Evolutionary conservation across 2,113 vertebrate genomes (phyloP).

Genomic region (Struthidea cinerea): DNA sequence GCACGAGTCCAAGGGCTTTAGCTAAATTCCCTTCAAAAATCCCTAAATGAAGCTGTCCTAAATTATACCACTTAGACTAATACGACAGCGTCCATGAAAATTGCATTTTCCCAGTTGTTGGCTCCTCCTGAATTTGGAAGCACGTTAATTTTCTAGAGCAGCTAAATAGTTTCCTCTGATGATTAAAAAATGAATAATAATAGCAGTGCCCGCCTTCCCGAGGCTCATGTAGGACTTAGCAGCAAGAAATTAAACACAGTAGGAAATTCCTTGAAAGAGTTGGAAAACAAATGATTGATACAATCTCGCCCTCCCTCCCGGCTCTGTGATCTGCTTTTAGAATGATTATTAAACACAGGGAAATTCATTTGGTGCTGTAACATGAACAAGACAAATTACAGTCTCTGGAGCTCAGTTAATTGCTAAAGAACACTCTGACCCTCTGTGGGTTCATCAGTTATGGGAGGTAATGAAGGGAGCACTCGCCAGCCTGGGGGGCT

Average conservation of each 20-base stretch:
- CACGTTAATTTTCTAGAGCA: slow-evolving; percentile 41
- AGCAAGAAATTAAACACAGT: slow-evolving; percentile 60
- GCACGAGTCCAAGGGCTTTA: background rate
- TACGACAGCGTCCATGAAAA: background rate
- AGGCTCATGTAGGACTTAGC: slow-evolving; percentile 33
- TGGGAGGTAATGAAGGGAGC: background rate
- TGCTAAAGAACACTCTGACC: slow-evolving; percentile 55
- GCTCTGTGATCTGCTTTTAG: slow-evolving; percentile 59
- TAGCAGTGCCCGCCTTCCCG: slow-evolving; percentile 5
- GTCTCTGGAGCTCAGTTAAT: slow-evolving; percentile 59
- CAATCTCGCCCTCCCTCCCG: slow-evolving; percentile 23
- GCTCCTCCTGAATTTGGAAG: slow-evolving; percentile 42
- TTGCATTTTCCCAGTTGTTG: slow-evolving; percentile 44
- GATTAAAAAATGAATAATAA: slow-evolving; percentile 51
- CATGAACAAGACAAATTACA: slow-evolving; percentile 57
- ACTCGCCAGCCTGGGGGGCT: background rate
- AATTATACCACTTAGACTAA: slow-evolving; percentile 10
- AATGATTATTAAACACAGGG: slow-evolving; percentile 58
- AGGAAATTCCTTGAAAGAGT: slow-evolving; percentile 62
- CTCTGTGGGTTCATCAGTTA: slow-evolving; percentile 30
- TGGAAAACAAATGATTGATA: slow-evolving; percentile 60
- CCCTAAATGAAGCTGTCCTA: background rate
- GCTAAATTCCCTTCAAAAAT: background rate
- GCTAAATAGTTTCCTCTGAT: slow-evolving; percentile 45
- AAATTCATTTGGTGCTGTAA: slow-evolving; percentile 60